Conservation (phyloP, 2,888 invertebrate genomes). For the Euclidia mi region DNA sequence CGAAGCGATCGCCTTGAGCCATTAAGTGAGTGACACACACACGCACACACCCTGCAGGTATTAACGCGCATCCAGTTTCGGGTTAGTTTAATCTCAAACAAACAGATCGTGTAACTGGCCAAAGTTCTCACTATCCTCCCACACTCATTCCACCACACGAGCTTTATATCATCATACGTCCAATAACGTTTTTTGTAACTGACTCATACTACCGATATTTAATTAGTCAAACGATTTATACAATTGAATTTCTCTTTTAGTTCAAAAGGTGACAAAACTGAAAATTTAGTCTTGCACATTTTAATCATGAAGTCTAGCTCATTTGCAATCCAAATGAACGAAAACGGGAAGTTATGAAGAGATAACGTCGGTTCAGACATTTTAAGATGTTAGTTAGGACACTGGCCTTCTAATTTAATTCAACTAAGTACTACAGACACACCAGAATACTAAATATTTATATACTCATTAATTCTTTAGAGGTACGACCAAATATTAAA, state of each 20-base stretch:
- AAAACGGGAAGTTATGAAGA: too few relatives aligned
- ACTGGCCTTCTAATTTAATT: too few relatives aligned
- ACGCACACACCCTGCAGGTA: slow-evolving; percentile 45
- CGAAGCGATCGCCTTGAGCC: slow-evolving; percentile 15
- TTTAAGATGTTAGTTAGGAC: too few relatives aligned
- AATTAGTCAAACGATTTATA: slow-evolving; percentile 22
- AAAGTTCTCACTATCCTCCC: slow-evolving; percentile 58
- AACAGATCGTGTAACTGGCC: slow-evolving; percentile 70
- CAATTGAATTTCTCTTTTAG: slow-evolving; percentile 15
- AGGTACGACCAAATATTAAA: too few relatives aligned
- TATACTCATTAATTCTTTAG: too few relatives aligned
- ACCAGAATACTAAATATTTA: too few relatives aligned
- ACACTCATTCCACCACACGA: slow-evolving; percentile 46
- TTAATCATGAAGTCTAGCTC: too few relatives aligned
- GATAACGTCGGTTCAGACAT: too few relatives aligned
- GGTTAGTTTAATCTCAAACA: slow-evolving; percentile 75
- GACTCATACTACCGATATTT: slow-evolving; percentile 23
- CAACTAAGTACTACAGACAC: too few relatives aligned
- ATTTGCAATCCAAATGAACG: too few relatives aligned
- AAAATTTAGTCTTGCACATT: slow-evolving; percentile 30
- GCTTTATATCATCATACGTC: slow-evolving; percentile 18
- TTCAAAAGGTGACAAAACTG: slow-evolving; percentile 14
- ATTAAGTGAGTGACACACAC: slow-evolving; percentile 36
- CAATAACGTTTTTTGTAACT: slow-evolving; percentile 20
- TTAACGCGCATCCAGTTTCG: slow-evolving; percentile 71